Conservation (phyloP, 1,140 invertebrate species). For the Drosophila arawakana region DNA sequence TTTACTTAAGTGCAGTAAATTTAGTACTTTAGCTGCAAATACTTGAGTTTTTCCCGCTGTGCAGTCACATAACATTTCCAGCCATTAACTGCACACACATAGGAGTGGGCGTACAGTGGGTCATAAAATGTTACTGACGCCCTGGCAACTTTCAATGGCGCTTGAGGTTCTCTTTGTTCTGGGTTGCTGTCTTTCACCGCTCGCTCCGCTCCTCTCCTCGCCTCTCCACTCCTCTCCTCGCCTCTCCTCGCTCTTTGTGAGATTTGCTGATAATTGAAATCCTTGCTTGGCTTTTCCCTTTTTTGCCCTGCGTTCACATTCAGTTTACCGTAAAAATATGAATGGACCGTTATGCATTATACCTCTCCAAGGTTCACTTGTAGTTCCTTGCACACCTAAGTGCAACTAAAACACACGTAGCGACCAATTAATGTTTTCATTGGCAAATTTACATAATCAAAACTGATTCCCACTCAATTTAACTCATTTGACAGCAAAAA, state of each 20-base stretch:
- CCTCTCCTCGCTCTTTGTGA: not conserved
- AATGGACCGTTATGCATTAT: not conserved
- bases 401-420: conserved; percentile 13
- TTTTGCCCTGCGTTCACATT: conserved; percentile 5
- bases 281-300: conserved; percentile 21
- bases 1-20: too few species aligned
- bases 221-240: too few species aligned
- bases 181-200: too few species aligned
- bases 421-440: not conserved
- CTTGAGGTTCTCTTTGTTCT: conserved; percentile 12
- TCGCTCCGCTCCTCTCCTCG: too few species aligned
- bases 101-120: not conserved
- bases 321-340: conserved; percentile 32
- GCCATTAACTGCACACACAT: conserved; percentile 44
- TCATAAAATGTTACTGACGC: conserved; percentile 45
- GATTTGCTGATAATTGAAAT: conserved; percentile 41
- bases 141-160: conserved; percentile 7
- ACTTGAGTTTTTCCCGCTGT: not conserved
- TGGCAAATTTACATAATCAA: conserved; percentile 1
- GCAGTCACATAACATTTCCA: conserved; percentile 46
- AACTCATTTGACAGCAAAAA: not conserved
- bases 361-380: conserved; percentile 5
- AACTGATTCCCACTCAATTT: not conserved
- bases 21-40: too few species aligned
- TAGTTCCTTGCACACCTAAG: conserved; percentile 7